Evolutionary conservation across 2,113 vertebrate species (phyloP), one percentile per base, ranked within the genome.

Genomic region (Gymnorhina tibicen): DNA sequence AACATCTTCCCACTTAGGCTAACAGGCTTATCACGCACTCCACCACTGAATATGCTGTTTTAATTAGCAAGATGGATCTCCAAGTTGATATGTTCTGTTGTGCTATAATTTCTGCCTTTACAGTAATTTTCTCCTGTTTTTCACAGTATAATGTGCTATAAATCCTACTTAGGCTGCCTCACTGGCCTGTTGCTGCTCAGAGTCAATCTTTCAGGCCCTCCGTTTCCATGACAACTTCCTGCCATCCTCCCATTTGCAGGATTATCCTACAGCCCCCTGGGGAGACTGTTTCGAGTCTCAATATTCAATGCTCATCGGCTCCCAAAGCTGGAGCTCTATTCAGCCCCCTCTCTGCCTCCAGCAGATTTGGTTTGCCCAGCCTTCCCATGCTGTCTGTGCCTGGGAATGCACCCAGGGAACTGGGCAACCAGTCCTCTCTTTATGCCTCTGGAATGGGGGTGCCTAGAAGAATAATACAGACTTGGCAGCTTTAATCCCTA

Each of bases 41-140:
- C 96, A 96, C 88, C 93, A 92, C 94, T 80, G 96, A 97, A 91
- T 95, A 97, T 96, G 97, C 94, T 94, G 96, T 98, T 98, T 98
- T 98, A 98, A 98, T 98, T 98, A 98, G 97, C 94, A 98, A 98
- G 98, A 98, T 96, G 95, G 97, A 98, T 98, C 97, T 97, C 68
- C 41, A 93, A 97, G 96, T 91, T 97, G 96, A 98, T 98, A 97
- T 47, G 70, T 98, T 98, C 94, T 96, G 98, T 97, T 98, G 98
- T 98, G 97, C 96, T 98, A 98, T 98, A 98, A 98, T 98, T 98
- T 93, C 97, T 98, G 96, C 95, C 96, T 98, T 98, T 98, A 98
- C 97, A 97, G 98, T 98, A 97, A 98, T 98, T 98, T 98, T 98
- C 98, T 97, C 97, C 97, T 97, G 97, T 96, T 98, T 98, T 98